A percentile compares a stretch with the other conserved stretches of the same genome.
These are phyloP conservation scores for Aleiodes testaceus DNA, from an alignment of 2,888 invertebrate species.

Conservation along the genomic window DNA sequence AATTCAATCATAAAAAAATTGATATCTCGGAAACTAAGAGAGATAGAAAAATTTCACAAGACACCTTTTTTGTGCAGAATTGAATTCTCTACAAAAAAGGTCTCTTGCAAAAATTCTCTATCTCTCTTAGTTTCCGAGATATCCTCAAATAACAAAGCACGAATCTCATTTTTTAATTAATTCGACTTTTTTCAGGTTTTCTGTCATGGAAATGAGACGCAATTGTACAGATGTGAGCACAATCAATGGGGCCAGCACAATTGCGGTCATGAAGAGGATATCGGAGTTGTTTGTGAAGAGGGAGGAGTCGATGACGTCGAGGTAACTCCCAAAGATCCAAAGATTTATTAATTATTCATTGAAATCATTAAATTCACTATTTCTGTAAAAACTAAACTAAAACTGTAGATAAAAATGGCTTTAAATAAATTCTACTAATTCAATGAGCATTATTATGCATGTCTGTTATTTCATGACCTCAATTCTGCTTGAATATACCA, in stretches of 20 bases:
- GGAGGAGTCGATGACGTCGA: slow-evolving; percentile 60
- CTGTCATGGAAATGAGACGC: slow-evolving; percentile 80
- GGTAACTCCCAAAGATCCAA: slow-evolving; percentile 58
- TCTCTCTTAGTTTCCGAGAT: neutral
- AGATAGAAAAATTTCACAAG: no score
- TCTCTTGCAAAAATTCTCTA: no score
- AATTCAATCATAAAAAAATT: neutral
- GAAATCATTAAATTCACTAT: neutral
- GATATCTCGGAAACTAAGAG: no score
- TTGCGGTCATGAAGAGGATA: slow-evolving; percentile 84
- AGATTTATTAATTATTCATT: neutral
- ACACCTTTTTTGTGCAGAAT: no score
- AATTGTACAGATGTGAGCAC: slow-evolving; percentile 79
- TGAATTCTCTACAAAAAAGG: no score
- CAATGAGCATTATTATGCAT: slow-evolving; percentile 2
- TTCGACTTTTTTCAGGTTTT: no score
- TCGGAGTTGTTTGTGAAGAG: slow-evolving; percentile 75
- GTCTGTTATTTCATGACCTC: slow-evolving; percentile 53
- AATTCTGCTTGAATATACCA: slow-evolving; percentile 44
- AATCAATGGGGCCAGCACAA: slow-evolving; percentile 82
- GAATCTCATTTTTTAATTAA: slow-evolving; percentile 42
- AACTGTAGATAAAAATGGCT: slow-evolving; percentile 27
- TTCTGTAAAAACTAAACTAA: neutral
- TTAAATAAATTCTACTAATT: slow-evolving; percentile 31
- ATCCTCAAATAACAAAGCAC: no score